Evolutionary conservation across 2,888 invertebrate species (phyloP).

Genomic region (Calameuta filiformis): DNA sequence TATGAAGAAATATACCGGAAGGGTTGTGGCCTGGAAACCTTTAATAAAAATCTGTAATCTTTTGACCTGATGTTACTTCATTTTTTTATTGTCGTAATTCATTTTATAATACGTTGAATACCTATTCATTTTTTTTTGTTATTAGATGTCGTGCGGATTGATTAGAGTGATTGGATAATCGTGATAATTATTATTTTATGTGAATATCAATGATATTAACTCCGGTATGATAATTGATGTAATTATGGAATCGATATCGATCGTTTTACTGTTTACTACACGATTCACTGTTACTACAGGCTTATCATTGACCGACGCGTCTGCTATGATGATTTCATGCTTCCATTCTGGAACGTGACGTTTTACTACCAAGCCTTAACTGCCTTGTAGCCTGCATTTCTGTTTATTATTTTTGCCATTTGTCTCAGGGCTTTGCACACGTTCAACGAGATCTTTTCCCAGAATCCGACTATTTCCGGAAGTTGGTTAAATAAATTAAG

Average conservation of each 20-base stretch:
- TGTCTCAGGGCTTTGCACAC: not conserved
- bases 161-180: not conserved
- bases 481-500: not conserved
- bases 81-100: not conserved
- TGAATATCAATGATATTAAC: not conserved
- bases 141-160: not conserved
- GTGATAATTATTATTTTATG: not conserved
- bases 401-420: conserved; percentile 10
- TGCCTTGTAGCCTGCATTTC: not conserved
- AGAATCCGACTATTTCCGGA: not conserved
- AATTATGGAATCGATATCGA: not conserved
- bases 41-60: not conserved
- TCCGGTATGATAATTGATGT: not conserved
- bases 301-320: not conserved
- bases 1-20: not conserved
- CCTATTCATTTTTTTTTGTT: not conserved
- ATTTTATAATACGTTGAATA: not conserved
- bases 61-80: not conserved
- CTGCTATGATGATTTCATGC: conserved; percentile 31
- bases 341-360: conserved; percentile 43
- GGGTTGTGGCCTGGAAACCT: not conserved
- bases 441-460: not conserved
- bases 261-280: too few relatives aligned
- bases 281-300: not conserved
- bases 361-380: conserved; percentile 14